These are phyloP conservation scores for Drosophila hamatofila DNA, from an alignment of 2,888 invertebrate genomes.

Conservation along the genomic window DNA sequence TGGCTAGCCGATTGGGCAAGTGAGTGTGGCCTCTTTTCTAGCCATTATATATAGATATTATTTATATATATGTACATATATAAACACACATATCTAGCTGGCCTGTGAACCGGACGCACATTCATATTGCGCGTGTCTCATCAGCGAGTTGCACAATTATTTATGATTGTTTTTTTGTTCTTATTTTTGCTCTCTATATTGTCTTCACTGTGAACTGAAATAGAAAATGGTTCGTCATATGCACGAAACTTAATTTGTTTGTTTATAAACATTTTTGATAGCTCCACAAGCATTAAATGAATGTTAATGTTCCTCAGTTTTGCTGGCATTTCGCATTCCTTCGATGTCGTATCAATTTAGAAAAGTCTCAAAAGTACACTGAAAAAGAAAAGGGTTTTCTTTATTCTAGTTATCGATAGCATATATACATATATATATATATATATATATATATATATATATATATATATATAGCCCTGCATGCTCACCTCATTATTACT, in stretches of 20 bases:
- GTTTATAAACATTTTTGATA: slow-evolving; percentile 54
- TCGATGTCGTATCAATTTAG: neutral
- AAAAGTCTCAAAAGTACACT: neutral
- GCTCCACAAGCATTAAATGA: slow-evolving; percentile 2
- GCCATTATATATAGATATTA: slow-evolving; percentile 15
- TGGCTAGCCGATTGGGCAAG: slow-evolving; percentile 50
- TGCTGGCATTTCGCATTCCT: neutral
- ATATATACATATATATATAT: too few relatives aligned
- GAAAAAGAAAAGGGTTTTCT: too few relatives aligned
- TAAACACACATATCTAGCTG: neutral
- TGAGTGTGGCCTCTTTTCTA: slow-evolving; percentile 41
- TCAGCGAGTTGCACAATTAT: slow-evolving; percentile 32
- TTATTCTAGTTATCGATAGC: too few relatives aligned
- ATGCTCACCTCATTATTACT: neutral
- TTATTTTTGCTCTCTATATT: neutral
- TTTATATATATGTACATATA: neutral
- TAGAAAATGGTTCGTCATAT: slow-evolving; percentile 17
- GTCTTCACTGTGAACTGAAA: slow-evolving; percentile 20
- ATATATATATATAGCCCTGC: neutral
- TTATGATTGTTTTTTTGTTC: slow-evolving; percentile 17
- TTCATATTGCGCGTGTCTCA: slow-evolving; percentile 31
- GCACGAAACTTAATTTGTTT: slow-evolving; percentile 52
- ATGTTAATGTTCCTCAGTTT: slow-evolving; percentile 3
- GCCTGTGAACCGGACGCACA: neutral
- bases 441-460: neutral